Percentiles rank a stretch among this genome's conserved stretches.
Conservation (phyloP, 2,888 invertebrate species). For the Atethmia centrago region DNA sequence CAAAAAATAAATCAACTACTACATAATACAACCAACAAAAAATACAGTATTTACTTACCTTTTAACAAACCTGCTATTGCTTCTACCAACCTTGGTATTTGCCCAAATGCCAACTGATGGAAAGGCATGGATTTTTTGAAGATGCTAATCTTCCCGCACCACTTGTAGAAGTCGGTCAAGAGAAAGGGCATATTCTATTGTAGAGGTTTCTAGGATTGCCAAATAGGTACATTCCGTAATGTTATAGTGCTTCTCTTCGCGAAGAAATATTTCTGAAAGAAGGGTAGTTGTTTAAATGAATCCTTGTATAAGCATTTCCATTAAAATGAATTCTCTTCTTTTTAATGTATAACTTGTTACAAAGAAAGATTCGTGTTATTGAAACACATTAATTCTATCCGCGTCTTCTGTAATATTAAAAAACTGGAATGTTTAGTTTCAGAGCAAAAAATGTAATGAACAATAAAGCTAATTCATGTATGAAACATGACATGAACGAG, state of each 20-base stretch:
- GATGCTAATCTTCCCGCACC: background rate
- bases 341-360: background rate
- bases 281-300: background rate
- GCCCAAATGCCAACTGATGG: background rate
- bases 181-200: constrained; percentile 10
- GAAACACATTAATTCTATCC: constrained; percentile 34
- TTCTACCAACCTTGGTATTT: background rate
- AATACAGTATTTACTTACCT: too few species aligned
- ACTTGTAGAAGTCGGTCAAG: constrained; percentile 20
- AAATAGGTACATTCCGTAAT: constrained; percentile 1
- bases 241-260: background rate
- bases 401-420: constrained; percentile 28
- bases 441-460: constrained; percentile 40
- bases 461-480: constrained; percentile 57
- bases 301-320: background rate
- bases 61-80: background rate
- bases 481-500: constrained; percentile 54
- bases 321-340: constrained; percentile 1
- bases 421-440: constrained; percentile 45
- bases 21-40: too few species aligned
- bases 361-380: constrained; percentile 14
- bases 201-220: background rate
- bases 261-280: background rate
- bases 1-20: too few species aligned
- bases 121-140: background rate